A percentile compares a stretch with the other conserved stretches of the same genome.
These are phyloP conservation scores for Heteronetta atricapilla DNA, from an alignment of 2,113 vertebrate genomes.

Conservation along the genomic window DNA sequence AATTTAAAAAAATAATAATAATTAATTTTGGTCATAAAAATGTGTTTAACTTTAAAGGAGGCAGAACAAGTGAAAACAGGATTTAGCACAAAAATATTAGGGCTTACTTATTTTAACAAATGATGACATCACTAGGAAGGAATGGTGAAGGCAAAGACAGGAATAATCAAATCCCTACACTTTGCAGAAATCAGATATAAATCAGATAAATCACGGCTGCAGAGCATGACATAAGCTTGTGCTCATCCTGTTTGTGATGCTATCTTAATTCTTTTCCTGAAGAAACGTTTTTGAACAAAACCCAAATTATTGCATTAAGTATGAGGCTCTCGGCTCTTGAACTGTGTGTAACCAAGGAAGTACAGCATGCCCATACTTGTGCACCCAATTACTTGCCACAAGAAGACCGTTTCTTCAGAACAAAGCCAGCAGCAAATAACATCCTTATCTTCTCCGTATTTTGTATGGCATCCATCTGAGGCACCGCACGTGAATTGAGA, in stretches of 20 bases:
- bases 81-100: not conserved
- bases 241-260: not conserved
- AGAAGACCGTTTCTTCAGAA: not conserved
- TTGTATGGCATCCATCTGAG: not conserved
- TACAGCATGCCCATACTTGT: not conserved
- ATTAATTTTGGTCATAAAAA: not conserved
- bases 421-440: not conserved
- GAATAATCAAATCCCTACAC: not conserved
- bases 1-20: not conserved
- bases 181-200: not conserved
- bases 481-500: not conserved
- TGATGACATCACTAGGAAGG: not conserved
- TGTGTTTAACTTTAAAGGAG: not conserved
- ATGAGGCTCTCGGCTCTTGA: not conserved
- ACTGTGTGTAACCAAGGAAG: not conserved
- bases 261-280: not conserved
- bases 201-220: not conserved
- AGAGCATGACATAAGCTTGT: not conserved
- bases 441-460: not conserved
- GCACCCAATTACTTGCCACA: not conserved
- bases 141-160: not conserved
- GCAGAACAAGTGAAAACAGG: not conserved
- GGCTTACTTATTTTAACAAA: rapidly evolving
- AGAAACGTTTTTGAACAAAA: not conserved
- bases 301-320: not conserved